Evolutionary conservation across 2,113 vertebrate species (phyloP), one percentile per base, ranked within the genome.

Genomic region (Gymnorhina tibicen): DNA sequence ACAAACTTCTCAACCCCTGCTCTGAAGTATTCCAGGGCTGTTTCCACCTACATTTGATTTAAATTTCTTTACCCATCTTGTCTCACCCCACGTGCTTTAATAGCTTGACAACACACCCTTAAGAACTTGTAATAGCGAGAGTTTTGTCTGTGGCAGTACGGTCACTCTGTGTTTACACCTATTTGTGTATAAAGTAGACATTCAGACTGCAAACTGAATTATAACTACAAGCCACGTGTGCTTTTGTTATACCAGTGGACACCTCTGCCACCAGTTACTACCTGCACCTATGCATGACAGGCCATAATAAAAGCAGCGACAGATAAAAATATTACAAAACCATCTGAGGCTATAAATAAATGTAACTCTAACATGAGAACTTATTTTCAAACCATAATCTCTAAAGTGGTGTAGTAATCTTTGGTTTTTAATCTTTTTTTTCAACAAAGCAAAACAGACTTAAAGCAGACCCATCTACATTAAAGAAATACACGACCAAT

Each of bases 221-320:
- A 26, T 8, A 89, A 76, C 7, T 26, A 41, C 21, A 82, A 50
- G 3, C 9, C 56, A 59, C 1, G 1, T 1, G 16, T 56, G 18
- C 6, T 22, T 85, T 63, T 33, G 21, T 55, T 56, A 33, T 5
- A 83, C 18, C 39, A 68, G 32, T n/a, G 52, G 33, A 30, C 13
- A 70, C 18, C 75, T 41, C 41, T 70, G 77, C 37, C 68, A 89
- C 28, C 76, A 41, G 8, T 12, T 72, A 27, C 9, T 67, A 52
- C 23, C 46, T 21, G n/a, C 4, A 56, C 22, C 56, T 53, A 41
- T 7, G 9, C 23, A 26, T 7, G 11, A 76, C 22, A 64, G 12
- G 4, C 39, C 23, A 8, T 37, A 79, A 84, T 9, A 76, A 23
- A 72, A 85, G 32, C 0, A 3, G 16, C 0, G 0, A 89, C 1